These are phyloP conservation scores for Sepioteuthis lessoniana DNA, from an alignment of 2,888 invertebrate genomes.

Conservation along the genomic window DNA sequence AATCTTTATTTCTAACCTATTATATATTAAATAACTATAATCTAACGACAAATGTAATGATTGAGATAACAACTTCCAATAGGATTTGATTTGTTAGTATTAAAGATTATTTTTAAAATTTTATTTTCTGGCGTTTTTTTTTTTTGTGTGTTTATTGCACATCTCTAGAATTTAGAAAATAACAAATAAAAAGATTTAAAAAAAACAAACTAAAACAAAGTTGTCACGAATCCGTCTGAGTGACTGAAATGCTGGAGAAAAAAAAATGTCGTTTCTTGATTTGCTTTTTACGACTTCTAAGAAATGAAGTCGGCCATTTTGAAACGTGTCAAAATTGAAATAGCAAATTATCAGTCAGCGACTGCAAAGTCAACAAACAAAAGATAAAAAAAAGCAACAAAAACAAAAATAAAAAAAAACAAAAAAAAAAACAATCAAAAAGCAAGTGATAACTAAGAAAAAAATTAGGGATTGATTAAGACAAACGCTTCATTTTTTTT, in stretches of 20 bases:
- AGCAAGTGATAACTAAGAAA: neutral
- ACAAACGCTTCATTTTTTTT: neutral
- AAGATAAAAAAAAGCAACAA: too few relatives aligned
- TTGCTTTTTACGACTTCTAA: neutral
- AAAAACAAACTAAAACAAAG: neutral
- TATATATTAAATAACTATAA: neutral
- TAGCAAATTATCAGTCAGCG: neutral
- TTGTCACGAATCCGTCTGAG: neutral
- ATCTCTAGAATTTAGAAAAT: neutral
- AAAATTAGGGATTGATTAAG: neutral
- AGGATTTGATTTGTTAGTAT: too few relatives aligned
- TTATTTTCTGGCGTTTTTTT: neutral
- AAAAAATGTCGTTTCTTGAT: neutral
- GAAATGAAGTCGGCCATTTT: neutral
- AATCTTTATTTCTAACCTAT: neutral
- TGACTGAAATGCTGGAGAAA: neutral
- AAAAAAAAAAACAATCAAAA: too few relatives aligned
- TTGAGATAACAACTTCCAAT: neutral
- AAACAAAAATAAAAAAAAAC: too few relatives aligned
- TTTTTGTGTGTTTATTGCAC: neutral
- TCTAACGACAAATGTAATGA: neutral
- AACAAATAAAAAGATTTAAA: too few relatives aligned
- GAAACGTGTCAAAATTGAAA: neutral
- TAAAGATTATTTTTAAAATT: too few relatives aligned
- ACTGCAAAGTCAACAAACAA: neutral